phyloP scores from a whole-genome alignment of 2,113 vertebrate genomes.

The Miniopterus natalensis region DNA sequence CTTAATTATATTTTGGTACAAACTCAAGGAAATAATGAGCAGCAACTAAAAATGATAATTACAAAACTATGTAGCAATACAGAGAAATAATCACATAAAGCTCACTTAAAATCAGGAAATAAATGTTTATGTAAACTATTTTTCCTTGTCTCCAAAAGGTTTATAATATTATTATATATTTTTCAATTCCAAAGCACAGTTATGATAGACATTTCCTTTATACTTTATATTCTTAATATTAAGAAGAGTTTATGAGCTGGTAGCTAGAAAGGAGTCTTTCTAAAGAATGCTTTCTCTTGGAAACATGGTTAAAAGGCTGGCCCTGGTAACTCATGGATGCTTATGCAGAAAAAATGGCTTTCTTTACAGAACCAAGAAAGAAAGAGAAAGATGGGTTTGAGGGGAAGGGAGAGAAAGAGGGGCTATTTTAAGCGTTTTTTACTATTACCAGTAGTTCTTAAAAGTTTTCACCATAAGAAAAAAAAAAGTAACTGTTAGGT shows the following conservation, averaged over 20 bases:
- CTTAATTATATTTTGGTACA: conserved; percentile 32
- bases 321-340: background rate
- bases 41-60: conserved; percentile 2
- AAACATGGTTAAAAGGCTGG: background rate
- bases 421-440: background rate
- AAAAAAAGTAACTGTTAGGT: background rate
- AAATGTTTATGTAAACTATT: background rate
- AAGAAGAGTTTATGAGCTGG: background rate
- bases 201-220: background rate
- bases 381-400: background rate
- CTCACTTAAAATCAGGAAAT: background rate
- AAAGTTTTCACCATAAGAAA: background rate
- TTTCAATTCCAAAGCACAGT: background rate
- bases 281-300: background rate
- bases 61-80: background rate
- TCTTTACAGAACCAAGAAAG: background rate
- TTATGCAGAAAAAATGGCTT: background rate
- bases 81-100: background rate
- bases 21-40: background rate
- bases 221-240: background rate
- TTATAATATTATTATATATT: background rate
- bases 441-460: background rate
- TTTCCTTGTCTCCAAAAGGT: background rate
- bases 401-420: background rate
- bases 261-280: background rate